A percentile compares a stretch with the other conserved stretches of the same genome.
These are phyloP conservation scores for Cryptotermes secundus DNA, from an alignment of 1,140 invertebrate genomes.

Conservation along the genomic window DNA sequence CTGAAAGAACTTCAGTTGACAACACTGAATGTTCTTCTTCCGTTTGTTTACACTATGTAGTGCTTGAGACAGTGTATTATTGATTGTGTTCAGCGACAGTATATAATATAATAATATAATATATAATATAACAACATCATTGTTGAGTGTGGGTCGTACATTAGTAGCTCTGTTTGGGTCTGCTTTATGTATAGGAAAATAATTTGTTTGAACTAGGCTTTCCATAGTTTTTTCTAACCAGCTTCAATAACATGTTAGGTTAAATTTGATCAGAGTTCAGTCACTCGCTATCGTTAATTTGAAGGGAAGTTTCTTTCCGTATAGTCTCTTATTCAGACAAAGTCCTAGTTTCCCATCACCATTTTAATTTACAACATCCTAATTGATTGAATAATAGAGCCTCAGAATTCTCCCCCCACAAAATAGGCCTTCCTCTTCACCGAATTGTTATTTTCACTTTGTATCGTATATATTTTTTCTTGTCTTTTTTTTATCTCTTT, in stretches of 20 bases:
- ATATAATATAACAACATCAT: too few relatives aligned
- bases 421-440: neutral
- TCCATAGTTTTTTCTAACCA: neutral
- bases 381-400: conserved; percentile 31
- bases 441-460: conserved; percentile 31
- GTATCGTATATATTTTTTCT: conserved; percentile 26
- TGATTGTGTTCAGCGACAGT: too few relatives aligned
- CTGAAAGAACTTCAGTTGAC: too few relatives aligned
- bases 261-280: neutral
- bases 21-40: too few relatives aligned
- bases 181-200: neutral
- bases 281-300: neutral
- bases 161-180: too few relatives aligned
- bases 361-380: conserved; percentile 24
- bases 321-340: neutral
- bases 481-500: neutral
- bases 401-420: neutral
- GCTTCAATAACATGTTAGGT: neutral
- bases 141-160: too few relatives aligned
- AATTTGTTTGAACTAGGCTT: neutral
- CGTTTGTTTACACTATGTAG: too few relatives aligned
- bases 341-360: neutral
- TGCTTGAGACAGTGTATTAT: too few relatives aligned
- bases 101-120: too few relatives aligned
- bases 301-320: neutral